Conservation (phyloP, 2,113 vertebrate species). For the Oncorhynchus keta region DNA sequence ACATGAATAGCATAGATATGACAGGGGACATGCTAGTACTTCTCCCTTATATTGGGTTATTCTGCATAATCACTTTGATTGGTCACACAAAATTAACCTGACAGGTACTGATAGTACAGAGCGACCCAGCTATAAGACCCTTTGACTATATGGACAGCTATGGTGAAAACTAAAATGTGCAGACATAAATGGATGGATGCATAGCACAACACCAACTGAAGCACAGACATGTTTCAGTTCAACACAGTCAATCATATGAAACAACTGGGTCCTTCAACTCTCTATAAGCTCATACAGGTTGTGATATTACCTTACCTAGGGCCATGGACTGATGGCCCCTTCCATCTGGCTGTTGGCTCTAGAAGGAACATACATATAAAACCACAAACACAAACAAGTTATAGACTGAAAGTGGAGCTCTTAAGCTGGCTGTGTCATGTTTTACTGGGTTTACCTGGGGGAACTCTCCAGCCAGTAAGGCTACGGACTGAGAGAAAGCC, state of each 20-base stretch:
- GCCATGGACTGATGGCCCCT: not conserved
- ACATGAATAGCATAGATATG: not conserved
- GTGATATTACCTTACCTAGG: not conserved
- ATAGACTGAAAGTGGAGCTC: not conserved
- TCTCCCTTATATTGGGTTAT: slow-evolving; percentile 13
- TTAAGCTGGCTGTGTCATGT: not conserved
- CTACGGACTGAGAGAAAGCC: not conserved
- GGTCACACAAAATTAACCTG: not conserved
- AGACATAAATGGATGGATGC: slow-evolving; percentile 16
- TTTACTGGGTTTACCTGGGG: not conserved
- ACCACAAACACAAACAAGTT: not conserved
- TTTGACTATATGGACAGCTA: slow-evolving; percentile 23
- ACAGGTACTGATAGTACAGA: not conserved
- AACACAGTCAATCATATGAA: not conserved
- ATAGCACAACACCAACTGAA: slow-evolving; percentile 21
- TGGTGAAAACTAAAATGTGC: slow-evolving; percentile 5
- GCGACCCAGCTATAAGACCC: slow-evolving; percentile 12
- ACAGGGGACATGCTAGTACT: slow-evolving; percentile 1
- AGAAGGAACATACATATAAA: not conserved
- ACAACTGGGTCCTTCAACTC: not conserved
- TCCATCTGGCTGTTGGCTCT: not conserved
- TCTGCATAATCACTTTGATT: slow-evolving; percentile 19
- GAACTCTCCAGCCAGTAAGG: not conserved
- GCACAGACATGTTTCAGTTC: slow-evolving; percentile 1
- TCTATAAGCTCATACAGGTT: not conserved